A percentile compares a stretch with the other conserved stretches of the same genome.
Evolutionary conservation across 1,140 invertebrate species (phyloP).

Genomic region (Zaprionus vittiger): DNA sequence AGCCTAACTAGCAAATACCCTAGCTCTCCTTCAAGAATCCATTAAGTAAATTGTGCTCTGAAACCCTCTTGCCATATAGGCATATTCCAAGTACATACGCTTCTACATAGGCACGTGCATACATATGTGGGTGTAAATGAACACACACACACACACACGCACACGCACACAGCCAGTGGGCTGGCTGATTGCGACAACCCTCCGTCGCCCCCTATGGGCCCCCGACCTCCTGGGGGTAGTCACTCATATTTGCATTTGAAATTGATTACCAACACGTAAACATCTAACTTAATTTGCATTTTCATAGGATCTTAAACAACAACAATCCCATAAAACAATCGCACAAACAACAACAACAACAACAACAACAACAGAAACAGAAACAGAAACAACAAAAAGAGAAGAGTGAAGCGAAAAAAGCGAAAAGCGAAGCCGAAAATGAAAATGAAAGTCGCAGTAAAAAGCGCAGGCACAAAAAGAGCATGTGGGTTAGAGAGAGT

Average conservation of each 20-base stretch:
- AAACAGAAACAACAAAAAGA: conserved; percentile 30
- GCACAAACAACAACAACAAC: background rate
- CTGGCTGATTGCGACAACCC: conserved; percentile 2
- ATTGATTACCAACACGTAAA: conserved; percentile 65
- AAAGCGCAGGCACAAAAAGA: conserved; percentile 7
- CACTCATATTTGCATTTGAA: conserved; percentile 28
- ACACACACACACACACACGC: background rate
- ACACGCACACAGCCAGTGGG: background rate
- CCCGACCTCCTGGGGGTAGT: background rate
- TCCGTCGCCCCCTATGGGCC: background rate
- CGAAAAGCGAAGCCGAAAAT: conserved; percentile 56
- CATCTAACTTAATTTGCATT: conserved; percentile 73
- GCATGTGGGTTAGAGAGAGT: background rate
- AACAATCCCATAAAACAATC: conserved; percentile 35
- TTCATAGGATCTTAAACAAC: conserved; percentile 62
- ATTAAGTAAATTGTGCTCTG: conserved; percentile 4
- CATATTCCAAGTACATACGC: background rate
- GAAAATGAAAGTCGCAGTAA: conserved; percentile 7
- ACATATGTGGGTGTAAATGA: background rate
- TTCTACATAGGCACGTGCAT: background rate
- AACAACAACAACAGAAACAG: conserved; percentile 2
- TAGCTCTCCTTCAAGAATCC: background rate
- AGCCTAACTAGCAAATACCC: background rate
- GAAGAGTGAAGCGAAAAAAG: conserved; percentile 30
- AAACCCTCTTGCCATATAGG: background rate